Evolutionary conservation across 2,888 invertebrate genomes (phyloP).

Genomic region (Digitonthophagus gazella): DNA sequence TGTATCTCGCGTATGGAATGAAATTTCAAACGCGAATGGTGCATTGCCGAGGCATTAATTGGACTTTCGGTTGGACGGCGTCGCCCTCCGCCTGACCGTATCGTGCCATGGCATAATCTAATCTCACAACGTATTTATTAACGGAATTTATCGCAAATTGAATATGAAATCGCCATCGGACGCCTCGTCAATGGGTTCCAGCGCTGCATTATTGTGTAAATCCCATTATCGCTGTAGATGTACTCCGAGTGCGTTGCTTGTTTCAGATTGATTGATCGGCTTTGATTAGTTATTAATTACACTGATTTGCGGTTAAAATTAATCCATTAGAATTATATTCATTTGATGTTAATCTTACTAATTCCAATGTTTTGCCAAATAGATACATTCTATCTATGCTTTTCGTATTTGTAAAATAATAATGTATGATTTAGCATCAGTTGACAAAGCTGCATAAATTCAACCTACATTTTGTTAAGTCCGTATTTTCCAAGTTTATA

Average conservation of each 20-base stretch:
- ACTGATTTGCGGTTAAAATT: too few species aligned
- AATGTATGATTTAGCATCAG: too few species aligned
- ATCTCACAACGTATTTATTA: background rate
- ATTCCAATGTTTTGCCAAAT: too few species aligned
- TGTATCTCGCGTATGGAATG: background rate
- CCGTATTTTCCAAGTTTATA: too few species aligned
- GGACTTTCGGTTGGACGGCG: background rate
- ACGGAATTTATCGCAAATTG: background rate
- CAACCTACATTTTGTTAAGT: too few species aligned
- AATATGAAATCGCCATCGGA: background rate
- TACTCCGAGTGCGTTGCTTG: background rate
- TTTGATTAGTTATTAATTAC: background rate
- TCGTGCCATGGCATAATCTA: background rate
- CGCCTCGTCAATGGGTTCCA: background rate
- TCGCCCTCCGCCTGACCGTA: background rate
- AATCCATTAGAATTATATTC: too few species aligned
- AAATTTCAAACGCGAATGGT: background rate
- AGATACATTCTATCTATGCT: too few species aligned
- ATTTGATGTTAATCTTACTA: too few species aligned
- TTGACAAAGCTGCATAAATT: too few species aligned
- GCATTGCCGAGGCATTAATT: background rate
- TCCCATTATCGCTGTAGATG: background rate
- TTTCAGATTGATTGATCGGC: background rate
- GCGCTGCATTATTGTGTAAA: background rate
- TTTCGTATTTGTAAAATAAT: too few species aligned